Evolutionary conservation across 2,113 vertebrate genomes (phyloP).

Genomic region (Caretta caretta): DNA sequence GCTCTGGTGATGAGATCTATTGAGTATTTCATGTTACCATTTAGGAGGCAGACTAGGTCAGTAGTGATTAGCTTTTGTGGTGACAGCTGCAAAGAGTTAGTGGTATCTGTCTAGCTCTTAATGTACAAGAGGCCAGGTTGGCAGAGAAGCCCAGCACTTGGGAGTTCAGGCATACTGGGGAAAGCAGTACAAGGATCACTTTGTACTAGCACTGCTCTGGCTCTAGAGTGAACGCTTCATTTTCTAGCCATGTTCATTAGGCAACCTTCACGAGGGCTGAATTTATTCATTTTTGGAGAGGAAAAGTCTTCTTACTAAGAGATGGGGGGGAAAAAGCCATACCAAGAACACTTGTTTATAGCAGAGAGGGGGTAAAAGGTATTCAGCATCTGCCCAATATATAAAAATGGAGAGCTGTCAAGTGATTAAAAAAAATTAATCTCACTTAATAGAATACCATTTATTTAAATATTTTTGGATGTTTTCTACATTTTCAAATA

Average conservation of each 20-base stretch:
- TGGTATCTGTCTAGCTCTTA: background rate
- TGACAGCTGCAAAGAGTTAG: background rate
- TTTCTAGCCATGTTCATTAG: rapidly evolving
- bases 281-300: background rate
- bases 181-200: background rate
- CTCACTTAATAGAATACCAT: no score
- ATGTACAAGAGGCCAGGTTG: background rate
- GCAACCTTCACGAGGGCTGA: rapidly evolving
- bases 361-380: background rate
- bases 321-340: no score
- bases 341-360: background rate
- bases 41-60: rapidly evolving
- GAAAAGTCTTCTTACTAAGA: no score
- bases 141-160: background rate
- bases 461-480: no score
- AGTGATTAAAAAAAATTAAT: no score
- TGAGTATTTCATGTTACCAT: rapidly evolving
- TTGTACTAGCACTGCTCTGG: background rate
- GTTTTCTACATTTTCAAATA: no score
- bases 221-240: background rate
- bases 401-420: background rate
- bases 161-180: background rate
- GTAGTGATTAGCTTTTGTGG: rapidly evolving
- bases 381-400: background rate
- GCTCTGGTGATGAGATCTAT: rapidly evolving